A percentile compares a stretch with the other conserved stretches of the same genome.
Conservation (phyloP, 2,797 vertebrate species). For the Peromyscus nudipes region DNA sequence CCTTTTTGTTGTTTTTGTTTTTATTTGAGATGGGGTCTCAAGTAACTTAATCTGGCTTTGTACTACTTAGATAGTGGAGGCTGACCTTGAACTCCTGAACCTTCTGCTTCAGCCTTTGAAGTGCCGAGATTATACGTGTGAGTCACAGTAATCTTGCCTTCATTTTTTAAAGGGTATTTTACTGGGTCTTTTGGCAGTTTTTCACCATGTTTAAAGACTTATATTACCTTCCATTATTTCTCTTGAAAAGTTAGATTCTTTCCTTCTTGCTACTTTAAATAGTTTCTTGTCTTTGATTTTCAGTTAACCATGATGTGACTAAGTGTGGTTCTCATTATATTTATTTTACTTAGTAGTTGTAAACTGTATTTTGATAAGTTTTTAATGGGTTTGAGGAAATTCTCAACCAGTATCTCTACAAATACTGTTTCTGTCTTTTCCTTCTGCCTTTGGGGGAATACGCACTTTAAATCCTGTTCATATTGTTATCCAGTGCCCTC, state of each 20-base stretch:
- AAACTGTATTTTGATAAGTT: background rate
- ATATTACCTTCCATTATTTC: background rate
- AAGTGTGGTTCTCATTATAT: background rate
- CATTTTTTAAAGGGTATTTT: background rate
- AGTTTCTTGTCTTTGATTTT: background rate
- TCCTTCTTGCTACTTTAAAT: background rate
- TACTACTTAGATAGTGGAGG: background rate
- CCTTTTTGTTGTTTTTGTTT: background rate
- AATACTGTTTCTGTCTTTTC: background rate
- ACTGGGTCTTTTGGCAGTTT: background rate
- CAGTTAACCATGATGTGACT: background rate
- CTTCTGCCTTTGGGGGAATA: background rate
- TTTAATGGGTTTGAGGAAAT: constrained; percentile 1
- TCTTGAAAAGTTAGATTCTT: background rate
- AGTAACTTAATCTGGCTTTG: background rate
- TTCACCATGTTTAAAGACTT: background rate
- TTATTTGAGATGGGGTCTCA: background rate
- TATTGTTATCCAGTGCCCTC: background rate
- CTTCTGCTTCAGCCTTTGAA: background rate
- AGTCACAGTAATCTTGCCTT: background rate
- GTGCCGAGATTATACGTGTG: background rate
- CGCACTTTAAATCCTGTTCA: background rate
- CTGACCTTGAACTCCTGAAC: background rate
- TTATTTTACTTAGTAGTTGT: background rate
- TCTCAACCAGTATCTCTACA: background rate